Evolutionary conservation across 2,797 vertebrate genomes (phyloP).

Genomic region (Phrynocephalus guinanensis): DNA sequence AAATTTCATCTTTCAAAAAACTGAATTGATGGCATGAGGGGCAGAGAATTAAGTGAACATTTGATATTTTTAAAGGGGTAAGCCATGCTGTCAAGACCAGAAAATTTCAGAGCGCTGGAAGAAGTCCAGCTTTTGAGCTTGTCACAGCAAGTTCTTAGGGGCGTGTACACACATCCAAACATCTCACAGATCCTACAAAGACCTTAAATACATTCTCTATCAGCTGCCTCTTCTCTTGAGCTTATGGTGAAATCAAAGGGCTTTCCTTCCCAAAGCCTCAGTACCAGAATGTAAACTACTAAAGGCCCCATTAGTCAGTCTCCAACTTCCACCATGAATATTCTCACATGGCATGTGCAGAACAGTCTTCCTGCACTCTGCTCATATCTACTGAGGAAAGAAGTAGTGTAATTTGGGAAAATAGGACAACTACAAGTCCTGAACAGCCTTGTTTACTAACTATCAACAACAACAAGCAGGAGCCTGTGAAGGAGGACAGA

Average conservation of each 20-base stretch:
- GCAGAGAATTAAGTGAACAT: too few relatives aligned
- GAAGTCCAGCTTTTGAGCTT: not conserved
- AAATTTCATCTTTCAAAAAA: too few relatives aligned
- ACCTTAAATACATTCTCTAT: not conserved
- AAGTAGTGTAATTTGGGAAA: not conserved
- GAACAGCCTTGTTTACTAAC: not conserved
- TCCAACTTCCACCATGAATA: accelerated
- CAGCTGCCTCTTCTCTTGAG: not conserved
- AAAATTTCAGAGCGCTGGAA: not conserved
- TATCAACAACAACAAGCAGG: not conserved
- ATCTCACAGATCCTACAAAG: not conserved
- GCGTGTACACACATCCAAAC: not conserved
- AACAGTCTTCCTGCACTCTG: not conserved
- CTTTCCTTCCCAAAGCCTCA: not conserved
- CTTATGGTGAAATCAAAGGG: not conserved
- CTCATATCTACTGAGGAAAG: not conserved
- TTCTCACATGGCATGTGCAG: not conserved
- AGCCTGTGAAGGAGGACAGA: not conserved
- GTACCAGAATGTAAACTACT: not conserved
- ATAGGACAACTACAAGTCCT: not conserved
- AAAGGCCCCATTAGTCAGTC: constrained; percentile 4
- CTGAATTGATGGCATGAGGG: too few relatives aligned
- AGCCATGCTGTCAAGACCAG: not conserved
- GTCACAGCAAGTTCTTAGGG: too few relatives aligned
- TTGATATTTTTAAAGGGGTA: too few relatives aligned